Percentiles rank a stretch among this genome's conserved stretches.
Conservation (phyloP, 2,113 vertebrate species). For the Campylorhamphus procurvoides region DNA sequence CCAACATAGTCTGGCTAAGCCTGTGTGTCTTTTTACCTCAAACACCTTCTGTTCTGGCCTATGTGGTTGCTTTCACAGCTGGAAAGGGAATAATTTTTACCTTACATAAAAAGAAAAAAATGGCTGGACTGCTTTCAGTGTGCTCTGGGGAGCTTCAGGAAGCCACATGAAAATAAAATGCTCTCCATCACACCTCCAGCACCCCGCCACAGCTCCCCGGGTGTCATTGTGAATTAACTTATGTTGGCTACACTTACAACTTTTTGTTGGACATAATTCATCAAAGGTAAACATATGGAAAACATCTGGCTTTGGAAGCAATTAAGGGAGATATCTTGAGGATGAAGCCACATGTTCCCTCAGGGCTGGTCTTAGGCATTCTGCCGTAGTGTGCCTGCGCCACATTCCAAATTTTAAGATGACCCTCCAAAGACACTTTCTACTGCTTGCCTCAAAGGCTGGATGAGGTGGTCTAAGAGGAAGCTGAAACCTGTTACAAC, state of each 20-base stretch:
- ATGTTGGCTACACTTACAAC: neutral
- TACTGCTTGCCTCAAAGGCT: neutral
- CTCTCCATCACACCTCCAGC: slow-evolving; percentile 15
- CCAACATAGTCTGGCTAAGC: neutral
- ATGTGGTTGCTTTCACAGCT: slow-evolving; percentile 54
- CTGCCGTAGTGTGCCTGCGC: neutral
- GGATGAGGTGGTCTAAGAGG: neutral
- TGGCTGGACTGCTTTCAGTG: neutral
- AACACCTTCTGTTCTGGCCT: slow-evolving; percentile 64
- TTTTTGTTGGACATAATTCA: slow-evolving; percentile 30
- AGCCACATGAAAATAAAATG: slow-evolving; percentile 46
- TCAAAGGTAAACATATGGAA: slow-evolving; percentile 15
- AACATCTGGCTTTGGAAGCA: slow-evolving; percentile 19
- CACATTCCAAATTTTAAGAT: neutral
- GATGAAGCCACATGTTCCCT: neutral
- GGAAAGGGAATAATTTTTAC: slow-evolving; percentile 19
- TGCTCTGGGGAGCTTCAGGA: slow-evolving; percentile 24
- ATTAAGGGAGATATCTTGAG: neutral
- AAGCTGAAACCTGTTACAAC: neutral
- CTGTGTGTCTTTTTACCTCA: neutral
- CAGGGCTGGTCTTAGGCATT: neutral
- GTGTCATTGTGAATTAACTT: slow-evolving; percentile 24
- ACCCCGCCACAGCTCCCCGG: neutral
- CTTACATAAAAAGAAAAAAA: slow-evolving; percentile 10
- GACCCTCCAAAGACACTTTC: neutral